These are phyloP conservation scores for Piezodorus guildinii DNA, from an alignment of 1,140 invertebrate genomes.

Conservation along the genomic window DNA sequence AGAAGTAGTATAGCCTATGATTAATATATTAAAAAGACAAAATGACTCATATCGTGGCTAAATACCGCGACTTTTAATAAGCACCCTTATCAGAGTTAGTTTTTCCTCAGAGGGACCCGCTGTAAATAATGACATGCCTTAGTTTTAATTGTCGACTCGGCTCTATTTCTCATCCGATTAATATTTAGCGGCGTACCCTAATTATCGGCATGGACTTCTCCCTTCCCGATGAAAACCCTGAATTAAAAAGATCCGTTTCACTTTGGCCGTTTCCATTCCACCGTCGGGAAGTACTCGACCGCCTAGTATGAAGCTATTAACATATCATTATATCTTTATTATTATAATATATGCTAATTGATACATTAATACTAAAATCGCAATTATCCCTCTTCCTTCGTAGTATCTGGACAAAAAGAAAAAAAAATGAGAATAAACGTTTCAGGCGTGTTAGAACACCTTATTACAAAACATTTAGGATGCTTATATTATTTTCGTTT, in stretches of 20 bases:
- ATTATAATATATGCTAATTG: too few species aligned
- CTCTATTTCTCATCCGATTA: slow-evolving; percentile 15
- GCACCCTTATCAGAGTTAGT: neutral
- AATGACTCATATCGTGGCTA: too few species aligned
- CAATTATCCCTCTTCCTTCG: too few species aligned
- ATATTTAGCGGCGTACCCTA: neutral
- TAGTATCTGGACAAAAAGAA: too few species aligned
- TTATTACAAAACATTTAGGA: too few species aligned
- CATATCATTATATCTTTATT: neutral
- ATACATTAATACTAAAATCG: too few species aligned
- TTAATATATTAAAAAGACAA: too few species aligned
- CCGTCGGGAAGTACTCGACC: neutral
- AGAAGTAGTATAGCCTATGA: too few species aligned
- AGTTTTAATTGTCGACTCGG: neutral
- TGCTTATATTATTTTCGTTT: too few species aligned
- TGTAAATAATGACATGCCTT: neutral
- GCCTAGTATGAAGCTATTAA: neutral
- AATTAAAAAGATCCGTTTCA: neutral
- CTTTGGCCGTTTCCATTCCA: neutral
- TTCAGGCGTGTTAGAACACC: too few species aligned
- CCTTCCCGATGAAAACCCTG: neutral
- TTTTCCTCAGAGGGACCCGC: neutral
- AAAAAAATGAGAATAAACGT: too few species aligned
- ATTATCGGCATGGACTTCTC: slow-evolving; percentile 11
- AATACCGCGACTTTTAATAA: too few species aligned